These are phyloP conservation scores for Hassar affinis DNA, from an alignment of 2,113 vertebrate genomes.

Conservation along the genomic window DNA sequence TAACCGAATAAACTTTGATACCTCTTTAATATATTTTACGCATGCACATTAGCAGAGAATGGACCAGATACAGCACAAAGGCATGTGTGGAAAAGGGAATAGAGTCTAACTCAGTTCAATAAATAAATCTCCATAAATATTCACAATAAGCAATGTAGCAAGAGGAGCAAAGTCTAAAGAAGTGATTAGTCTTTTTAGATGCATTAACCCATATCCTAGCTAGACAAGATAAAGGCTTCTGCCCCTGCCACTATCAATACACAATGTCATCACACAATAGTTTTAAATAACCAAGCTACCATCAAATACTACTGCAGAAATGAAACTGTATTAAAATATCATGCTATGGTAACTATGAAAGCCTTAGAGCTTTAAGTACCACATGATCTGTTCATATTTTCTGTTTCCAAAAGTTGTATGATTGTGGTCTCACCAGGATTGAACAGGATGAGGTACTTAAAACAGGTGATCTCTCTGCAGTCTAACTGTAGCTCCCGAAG, in stretches of 20 bases:
- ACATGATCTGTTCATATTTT: background rate
- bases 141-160: background rate
- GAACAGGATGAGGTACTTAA: slow-evolving; percentile 92
- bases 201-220: too few species aligned
- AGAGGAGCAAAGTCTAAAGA: too few species aligned
- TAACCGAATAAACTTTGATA: background rate
- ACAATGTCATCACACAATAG: background rate
- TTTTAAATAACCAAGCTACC: background rate
- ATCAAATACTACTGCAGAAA: background rate
- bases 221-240: background rate
- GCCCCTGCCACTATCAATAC: background rate
- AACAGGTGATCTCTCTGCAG: slow-evolving; percentile 84
- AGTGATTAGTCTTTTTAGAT: background rate
- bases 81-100: background rate
- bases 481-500: slow-evolving; percentile 82
- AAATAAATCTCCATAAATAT: too few species aligned
- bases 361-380: too few species aligned
- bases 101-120: too few species aligned
- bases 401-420: too few species aligned
- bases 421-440: slow-evolving; percentile 80
- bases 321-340: background rate
- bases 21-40: slow-evolving; percentile 9
- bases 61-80: too few species aligned
- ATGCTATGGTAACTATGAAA: background rate
- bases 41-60: background rate